phyloP scores from a whole-genome alignment of 1,140 invertebrate genomes.

The Kradibia gibbosae region DNA sequence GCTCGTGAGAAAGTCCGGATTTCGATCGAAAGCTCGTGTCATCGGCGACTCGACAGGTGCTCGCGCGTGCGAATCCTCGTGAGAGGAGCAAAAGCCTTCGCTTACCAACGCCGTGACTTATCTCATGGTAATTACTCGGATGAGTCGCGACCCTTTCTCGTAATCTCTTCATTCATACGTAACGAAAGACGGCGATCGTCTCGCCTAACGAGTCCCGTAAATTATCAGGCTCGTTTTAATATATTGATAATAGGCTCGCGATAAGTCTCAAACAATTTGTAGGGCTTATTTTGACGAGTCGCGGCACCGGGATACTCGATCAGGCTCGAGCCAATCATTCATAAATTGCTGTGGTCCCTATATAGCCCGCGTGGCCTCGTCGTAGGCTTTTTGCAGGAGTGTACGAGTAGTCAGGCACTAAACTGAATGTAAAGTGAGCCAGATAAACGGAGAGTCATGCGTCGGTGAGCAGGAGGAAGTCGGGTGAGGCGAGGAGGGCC shows the following conservation, averaged over 20 bases:
- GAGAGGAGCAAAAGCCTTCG: neutral
- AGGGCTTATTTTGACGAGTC: neutral
- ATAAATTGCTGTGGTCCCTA: too few species aligned
- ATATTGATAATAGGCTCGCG: neutral
- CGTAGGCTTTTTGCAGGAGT: neutral
- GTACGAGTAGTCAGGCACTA: neutral
- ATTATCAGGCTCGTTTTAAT: neutral
- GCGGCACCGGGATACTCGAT: too few species aligned
- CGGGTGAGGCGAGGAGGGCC: neutral
- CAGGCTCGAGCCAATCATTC: neutral
- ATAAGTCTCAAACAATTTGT: neutral
- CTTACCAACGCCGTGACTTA: neutral
- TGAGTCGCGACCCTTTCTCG: neutral
- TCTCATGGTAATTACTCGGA: neutral
- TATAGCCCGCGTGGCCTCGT: neutral
- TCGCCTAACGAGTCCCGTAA: neutral
- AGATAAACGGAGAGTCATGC: neutral
- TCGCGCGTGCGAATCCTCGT: neutral
- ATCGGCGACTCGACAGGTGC: neutral
- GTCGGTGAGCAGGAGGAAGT: too few species aligned
- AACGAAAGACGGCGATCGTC: neutral
- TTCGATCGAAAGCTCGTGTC: neutral
- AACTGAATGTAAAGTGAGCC: neutral
- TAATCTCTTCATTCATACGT: slow-evolving; percentile 17
- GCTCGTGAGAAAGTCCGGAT: slow-evolving; percentile 29